Evolutionary conservation across 2,888 invertebrate genomes (phyloP).

Genomic region (Latrodectus hesperus): DNA sequence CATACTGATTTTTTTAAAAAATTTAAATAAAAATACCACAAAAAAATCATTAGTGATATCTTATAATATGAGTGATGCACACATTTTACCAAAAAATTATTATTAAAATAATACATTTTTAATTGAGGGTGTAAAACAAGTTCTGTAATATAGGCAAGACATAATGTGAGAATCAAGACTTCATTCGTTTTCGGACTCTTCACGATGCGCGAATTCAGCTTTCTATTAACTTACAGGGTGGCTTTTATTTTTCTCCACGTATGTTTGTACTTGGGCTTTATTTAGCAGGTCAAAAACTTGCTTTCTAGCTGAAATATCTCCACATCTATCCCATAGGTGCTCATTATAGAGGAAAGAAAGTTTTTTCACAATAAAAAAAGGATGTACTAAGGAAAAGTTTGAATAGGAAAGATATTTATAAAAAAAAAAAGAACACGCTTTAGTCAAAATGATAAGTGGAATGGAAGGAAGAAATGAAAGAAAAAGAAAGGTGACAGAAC

Average conservation of each 20-base stretch:
- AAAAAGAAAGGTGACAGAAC: not conserved
- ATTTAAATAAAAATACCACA: no score
- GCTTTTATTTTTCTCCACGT: not conserved
- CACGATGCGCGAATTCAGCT: no score
- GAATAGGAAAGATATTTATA: not conserved
- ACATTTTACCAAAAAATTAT: no score
- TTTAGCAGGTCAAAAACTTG: slow-evolving; percentile 35
- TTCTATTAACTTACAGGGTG: not conserved
- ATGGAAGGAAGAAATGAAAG: not conserved
- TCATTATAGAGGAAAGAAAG: slow-evolving; percentile 49
- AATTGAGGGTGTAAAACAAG: no score
- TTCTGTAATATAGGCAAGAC: no score
- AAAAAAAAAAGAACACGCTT: not conserved
- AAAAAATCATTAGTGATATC: no score
- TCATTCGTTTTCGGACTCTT: no score
- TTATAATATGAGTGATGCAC: no score
- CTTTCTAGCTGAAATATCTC: slow-evolving; percentile 46
- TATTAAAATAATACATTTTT: no score
- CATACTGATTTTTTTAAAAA: no score
- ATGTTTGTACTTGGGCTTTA: slow-evolving; percentile 50
- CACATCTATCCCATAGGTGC: slow-evolving; percentile 59
- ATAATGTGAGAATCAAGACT: no score
- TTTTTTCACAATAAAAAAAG: not conserved
- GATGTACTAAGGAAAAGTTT: slow-evolving; percentile 7
- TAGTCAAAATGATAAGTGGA: not conserved